Base-by-base conservation (phyloP, 2,797 vertebrate species). In the Pseudomugil tenellus region DNA sequence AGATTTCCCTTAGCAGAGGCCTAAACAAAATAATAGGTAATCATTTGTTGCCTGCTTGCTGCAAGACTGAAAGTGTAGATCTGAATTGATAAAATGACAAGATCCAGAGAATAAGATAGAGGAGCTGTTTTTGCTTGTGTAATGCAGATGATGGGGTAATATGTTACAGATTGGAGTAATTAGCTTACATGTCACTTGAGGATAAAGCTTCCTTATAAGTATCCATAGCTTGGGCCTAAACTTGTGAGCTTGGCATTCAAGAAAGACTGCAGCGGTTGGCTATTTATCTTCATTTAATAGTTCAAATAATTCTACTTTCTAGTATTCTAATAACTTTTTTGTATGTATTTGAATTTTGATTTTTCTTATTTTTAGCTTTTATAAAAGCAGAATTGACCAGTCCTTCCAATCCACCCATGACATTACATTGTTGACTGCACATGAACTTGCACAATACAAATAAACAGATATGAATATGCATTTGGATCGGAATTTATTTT, bases 11-110 rank as follows among this genome's bases (percentile, higher is more conserved):
- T 29, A 58, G 84, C 76, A 67, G 84, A 73, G 52, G 69, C 73
- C 70, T 81, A 84, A 87, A 89, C 80, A 87, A 87, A 87, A 84
- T 88, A 67, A 86, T 84, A 61, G 82, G 83, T 83, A 85, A 87
- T 92, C 83, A 89, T 90, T 90, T 81, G 73, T 84, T 71, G 56
- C 68, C 63, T 26, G 57, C 49, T 74, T 58, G 53, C 43, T 39
- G 54, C 63, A 85, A 79, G 70, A 76, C 67, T 77, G 74, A 62
- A 65, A 67, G 41, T 79, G 63, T 72, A 77, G 69, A 69, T 81
- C 74, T 73, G 81, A 77, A 85, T 81, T 85, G 91, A 91, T 89
- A 85, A 83, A 77, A 72, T 74, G 61, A 74, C 67, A 63, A 66
- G 66, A 73, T 46, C 28, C 56, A 43, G 32, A 51, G 53, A 62